Evolutionary conservation across 2,113 vertebrate species (phyloP).

Genomic region (Osmerus eperlanus): DNA sequence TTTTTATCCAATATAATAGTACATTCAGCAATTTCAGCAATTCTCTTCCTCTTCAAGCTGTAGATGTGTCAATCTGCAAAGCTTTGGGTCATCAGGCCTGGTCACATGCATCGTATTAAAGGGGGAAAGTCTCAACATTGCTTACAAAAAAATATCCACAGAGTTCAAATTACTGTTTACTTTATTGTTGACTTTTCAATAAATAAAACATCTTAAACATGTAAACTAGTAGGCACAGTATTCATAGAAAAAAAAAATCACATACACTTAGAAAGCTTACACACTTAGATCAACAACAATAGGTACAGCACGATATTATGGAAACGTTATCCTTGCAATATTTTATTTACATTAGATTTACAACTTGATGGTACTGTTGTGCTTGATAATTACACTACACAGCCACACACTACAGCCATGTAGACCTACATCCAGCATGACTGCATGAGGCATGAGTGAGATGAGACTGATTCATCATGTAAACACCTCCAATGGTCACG

Average conservation of each 20-base stretch:
- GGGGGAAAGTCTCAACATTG: not conserved
- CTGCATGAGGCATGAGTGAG: slow-evolving; percentile 19
- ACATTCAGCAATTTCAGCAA: slow-evolving; percentile 49
- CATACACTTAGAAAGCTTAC: slow-evolving; percentile 9
- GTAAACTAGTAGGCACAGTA: slow-evolving; percentile 19
- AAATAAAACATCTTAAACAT: slow-evolving; percentile 39
- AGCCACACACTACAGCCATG: slow-evolving; percentile 23
- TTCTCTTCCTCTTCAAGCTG: not conserved
- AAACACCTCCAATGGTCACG: not conserved
- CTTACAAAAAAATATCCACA: slow-evolving; percentile 1
- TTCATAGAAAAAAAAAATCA: slow-evolving; percentile 42
- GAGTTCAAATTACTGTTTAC: slow-evolving; percentile 14
- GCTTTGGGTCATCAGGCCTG: no score
- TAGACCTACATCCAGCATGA: slow-evolving; percentile 17
- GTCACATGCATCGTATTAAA: no score
- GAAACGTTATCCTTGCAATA: slow-evolving; percentile 35
- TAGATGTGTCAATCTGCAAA: no score
- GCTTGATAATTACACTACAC: slow-evolving; percentile 49
- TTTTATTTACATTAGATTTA: slow-evolving; percentile 52
- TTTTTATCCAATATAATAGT: slow-evolving; percentile 16
- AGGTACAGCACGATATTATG: slow-evolving; percentile 32
- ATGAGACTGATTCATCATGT: slow-evolving; percentile 4
- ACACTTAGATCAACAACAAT: slow-evolving; percentile 41
- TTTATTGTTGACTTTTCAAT: slow-evolving; percentile 27
- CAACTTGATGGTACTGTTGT: slow-evolving; percentile 48